A percentile compares a stretch with the other conserved stretches of the same genome.
Conservation (phyloP, 2,888 invertebrate genomes). For the Noctua janthina region DNA sequence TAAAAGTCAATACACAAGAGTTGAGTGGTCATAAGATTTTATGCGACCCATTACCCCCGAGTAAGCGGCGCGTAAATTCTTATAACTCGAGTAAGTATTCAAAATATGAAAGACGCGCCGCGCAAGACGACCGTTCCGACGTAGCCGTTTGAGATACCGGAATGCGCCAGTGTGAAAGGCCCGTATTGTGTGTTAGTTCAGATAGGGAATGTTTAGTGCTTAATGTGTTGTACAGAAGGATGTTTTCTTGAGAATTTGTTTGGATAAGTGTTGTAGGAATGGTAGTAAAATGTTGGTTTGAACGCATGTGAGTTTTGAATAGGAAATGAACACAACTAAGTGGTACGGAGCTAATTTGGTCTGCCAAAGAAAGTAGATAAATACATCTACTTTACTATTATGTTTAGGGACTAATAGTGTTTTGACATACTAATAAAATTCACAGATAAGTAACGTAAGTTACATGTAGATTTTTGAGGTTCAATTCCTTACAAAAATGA, state of each 20-base stretch:
- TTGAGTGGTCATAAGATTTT: conserved; percentile 89
- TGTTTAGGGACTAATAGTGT: not conserved
- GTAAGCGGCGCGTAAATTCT: conserved; percentile 90
- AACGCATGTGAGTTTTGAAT: conserved; percentile 13
- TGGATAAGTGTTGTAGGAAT: conserved; percentile 40
- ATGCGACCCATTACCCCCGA: conserved; percentile 85
- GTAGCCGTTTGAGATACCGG: conserved; percentile 65
- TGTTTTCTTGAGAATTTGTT: conserved; percentile 62
- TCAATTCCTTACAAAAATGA: not conserved
- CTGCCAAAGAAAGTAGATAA: not conserved
- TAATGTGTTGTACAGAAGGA: conserved; percentile 59
- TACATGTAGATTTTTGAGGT: not conserved
- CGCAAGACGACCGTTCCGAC: conserved; percentile 59
- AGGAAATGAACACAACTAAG: not conserved
- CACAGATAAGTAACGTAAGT: not conserved
- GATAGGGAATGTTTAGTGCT: conserved; percentile 65
- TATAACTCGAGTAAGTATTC: conserved; percentile 89
- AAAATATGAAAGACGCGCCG: conserved; percentile 85
- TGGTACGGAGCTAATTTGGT: not conserved
- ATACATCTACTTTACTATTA: not conserved
- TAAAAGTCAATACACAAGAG: conserved; percentile 88
- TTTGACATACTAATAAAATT: not conserved
- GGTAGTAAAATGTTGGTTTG: conserved; percentile 21
- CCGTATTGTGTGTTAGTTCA: conserved; percentile 64
- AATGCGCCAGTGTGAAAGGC: conserved; percentile 57